These are phyloP conservation scores for Lepidocyrtoides sp. DNA, from an alignment of 2,888 invertebrate genomes.

Conservation along the genomic window DNA sequence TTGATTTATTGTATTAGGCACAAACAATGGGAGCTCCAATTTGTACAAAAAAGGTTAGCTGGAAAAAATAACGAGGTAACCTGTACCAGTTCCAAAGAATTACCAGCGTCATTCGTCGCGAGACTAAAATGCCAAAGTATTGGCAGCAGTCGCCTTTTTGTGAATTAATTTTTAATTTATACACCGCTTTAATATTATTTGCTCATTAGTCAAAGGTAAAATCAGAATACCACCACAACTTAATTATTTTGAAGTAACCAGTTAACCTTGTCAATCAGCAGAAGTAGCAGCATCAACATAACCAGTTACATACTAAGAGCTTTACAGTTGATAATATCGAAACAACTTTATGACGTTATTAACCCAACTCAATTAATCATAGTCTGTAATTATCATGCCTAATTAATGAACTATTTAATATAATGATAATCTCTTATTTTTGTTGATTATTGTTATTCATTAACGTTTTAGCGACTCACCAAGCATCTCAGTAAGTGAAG, in stretches of 20 bases:
- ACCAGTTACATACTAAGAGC: not conserved
- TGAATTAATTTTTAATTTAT: no score
- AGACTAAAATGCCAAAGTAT: no score
- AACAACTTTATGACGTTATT: constrained; percentile 19
- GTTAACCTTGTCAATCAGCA: constrained; percentile 38
- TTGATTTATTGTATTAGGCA: no score
- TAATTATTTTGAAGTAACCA: constrained; percentile 20
- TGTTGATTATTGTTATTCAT: not conserved
- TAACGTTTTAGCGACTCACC: no score
- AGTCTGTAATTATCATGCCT: not conserved
- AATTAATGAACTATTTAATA: not conserved
- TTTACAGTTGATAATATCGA: not conserved
- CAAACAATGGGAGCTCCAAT: not conserved
- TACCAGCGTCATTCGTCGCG: no score
- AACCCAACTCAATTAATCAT: not conserved
- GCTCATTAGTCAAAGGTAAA: constrained; percentile 21
- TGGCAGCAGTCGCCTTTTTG: no score
- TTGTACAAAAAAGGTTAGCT: not conserved
- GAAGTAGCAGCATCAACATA: not conserved
- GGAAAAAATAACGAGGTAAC: not conserved
- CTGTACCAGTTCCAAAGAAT: not conserved
- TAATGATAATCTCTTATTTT: constrained; percentile 5
- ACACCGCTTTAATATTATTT: no score
- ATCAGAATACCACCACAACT: not conserved
- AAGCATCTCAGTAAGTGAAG: not conserved